Evolutionary conservation across 2,797 vertebrate species (phyloP), one percentile per base, ranked within the genome.

Genomic region (Anguilla megastoma): DNA sequence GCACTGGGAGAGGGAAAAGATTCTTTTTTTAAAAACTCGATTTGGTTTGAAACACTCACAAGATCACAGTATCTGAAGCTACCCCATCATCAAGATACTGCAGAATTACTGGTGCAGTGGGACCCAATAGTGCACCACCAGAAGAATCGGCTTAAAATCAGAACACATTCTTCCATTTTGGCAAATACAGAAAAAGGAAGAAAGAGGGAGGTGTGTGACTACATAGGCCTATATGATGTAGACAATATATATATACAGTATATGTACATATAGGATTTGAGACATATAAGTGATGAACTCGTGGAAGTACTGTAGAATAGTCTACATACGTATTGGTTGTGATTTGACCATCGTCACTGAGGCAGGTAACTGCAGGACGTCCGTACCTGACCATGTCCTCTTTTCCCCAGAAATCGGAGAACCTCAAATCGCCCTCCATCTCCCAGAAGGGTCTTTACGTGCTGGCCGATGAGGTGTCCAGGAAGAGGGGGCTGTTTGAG

Each of bases 401-500:
- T 24, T 85, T 66, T 71, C 66, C 54, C 0, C 90, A 99, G 98
- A 97, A 97, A 92, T 97, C 97, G 0, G 97, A 97, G 86, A 90
- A 90, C 0, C 48, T 89, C 6, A 96, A 94, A 89, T 91, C 95
- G 0, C 92, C 96, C 0, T 90, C 92, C 10, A 88, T 95, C 0
- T 58, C 94, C 79, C 96, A 95, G 90, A 96, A 96, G 83, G 95
- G 94, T 9, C 90, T 97, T 90, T 90, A 93, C 7, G 88, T 95
- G 87, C 89, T 96, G 89, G 92, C 96, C 0, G 96, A 97, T 0
- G 97, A 97, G 6, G 97, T 99, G 76, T 97, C 98, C 87, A 97
- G 96, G 95, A 99, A 97, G 91, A 97, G 97, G 90, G 96, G 94
- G 76, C 93, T 99, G 80, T 99, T 99, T 89, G 98, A 99, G 93